phyloP scores from a whole-genome alignment of 2,113 vertebrate species.

The Scomber scombrus region DNA sequence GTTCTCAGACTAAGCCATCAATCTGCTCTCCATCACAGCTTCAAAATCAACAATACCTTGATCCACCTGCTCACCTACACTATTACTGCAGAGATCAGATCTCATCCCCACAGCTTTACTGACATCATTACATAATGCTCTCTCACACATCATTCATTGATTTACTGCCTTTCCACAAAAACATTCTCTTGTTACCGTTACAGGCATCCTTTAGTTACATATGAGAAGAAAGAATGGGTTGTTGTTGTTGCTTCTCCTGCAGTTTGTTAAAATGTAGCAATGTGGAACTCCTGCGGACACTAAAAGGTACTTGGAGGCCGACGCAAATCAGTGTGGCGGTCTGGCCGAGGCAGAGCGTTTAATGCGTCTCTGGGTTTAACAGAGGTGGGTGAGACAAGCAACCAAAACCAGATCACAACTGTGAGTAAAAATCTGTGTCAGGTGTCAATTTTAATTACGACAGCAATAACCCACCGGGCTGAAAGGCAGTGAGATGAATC shows the following conservation, averaged over 20 bases:
- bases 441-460: constrained; percentile 71
- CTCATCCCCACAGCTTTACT: constrained; percentile 9
- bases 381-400: constrained; percentile 10
- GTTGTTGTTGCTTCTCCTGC: neutral
- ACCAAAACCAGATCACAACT: constrained; percentile 33
- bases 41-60: neutral
- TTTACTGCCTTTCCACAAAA: constrained; percentile 23
- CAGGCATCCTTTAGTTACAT: neutral
- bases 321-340: constrained; percentile 17
- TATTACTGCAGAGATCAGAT: constrained; percentile 41
- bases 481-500: constrained; percentile 53
- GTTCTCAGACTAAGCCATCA: constrained; percentile 5
- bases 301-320: constrained; percentile 14
- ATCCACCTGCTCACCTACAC: constrained; percentile 16
- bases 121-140: constrained; percentile 27
- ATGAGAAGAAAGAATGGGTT: neutral
- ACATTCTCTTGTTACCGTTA: neutral
- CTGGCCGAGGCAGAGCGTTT: neutral
- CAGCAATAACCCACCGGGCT: constrained; percentile 32
- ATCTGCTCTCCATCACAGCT: constrained; percentile 37
- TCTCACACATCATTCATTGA: constrained; percentile 22
- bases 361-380: constrained; percentile 3
- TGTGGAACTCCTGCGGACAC: constrained; percentile 25
- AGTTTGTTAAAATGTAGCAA: constrained; percentile 22
- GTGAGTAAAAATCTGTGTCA: constrained; percentile 34